Base-by-base conservation (phyloP, 2,888 invertebrate genomes). In the Calameuta pallipes region DNA sequence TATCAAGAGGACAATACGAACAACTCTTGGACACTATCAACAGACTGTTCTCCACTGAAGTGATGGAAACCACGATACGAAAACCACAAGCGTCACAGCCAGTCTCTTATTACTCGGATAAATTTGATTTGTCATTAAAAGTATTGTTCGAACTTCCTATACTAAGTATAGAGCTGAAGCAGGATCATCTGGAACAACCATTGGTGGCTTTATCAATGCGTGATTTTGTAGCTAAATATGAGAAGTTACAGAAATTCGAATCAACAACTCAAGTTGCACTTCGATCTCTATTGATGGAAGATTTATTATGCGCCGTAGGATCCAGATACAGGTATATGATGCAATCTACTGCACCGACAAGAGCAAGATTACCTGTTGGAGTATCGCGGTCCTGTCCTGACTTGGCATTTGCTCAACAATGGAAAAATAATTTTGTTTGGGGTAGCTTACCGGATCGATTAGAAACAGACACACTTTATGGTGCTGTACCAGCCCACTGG, bases 281-380 rank as follows among this genome's bases (percentile, higher is more conserved):
- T 11, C 95, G 96, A 83, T 97, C 98, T 0, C 94, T 98, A 34
- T 93, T 96, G 4, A 97, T 98, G 96, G 98, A 98, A 91, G 98
- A 98, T 92, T 93, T 98, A 4, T 94, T 96, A 11, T 95, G 96
- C 87, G 94, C 95, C 2, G 93, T 94, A 33, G 95, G 95, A 73
- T 96, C 97, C 0, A 95, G 95, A 85, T 96, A 97, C 92, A 94
- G 98, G 68, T 95, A 95, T 89, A 95, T 98, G 94, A 96, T 98
- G 90, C 94, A 96, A 81, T 97, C 97, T 0, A 94, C 93, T 83
- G 89, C 92, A 4, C 91, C 91, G 0, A 86, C 83, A 74, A 84
- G 87, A 77, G 88, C 88, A 6, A 85, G 87, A 80, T 78, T 89
- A 12, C 85, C 87, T 0, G 85, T 89, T 4, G 90, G 90, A 0